Base-by-base conservation (phyloP, 2,888 invertebrate species). In the Standfussiana lucernea region DNA sequence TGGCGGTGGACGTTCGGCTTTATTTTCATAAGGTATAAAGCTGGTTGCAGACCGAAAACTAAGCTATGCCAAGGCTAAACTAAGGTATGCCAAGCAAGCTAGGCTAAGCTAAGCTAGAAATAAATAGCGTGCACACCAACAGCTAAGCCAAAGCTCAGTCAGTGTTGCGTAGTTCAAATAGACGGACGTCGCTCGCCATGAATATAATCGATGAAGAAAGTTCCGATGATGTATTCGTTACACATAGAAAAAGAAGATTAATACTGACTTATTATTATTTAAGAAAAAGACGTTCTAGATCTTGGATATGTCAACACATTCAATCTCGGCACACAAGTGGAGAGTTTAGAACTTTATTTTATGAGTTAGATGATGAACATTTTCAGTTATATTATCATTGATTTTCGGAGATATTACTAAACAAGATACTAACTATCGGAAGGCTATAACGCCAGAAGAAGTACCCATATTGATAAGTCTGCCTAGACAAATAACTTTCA, bases 401-500 rank as follows among this genome's bases (percentile, higher is more conserved):
- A 40, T 64, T 64, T 42, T 64, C n/a, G 40, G 40, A 42, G 64
- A 42, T 64, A 64, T 64, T 59, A 59, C 32, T 59, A 59, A 59
- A 64, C 40, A 64, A 64, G 40, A 64, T 64, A 64, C 64, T 64
- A 64, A 59, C 32, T 59, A 21, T 59, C 59, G 59, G 32, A 83
- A 59, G 59, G 53, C 53, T 53, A 53, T n/a, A 53, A 28, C 56
- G 15, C 79, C 28, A 28, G 56, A 56, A 56, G 56, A 56, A 62
- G 73, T 82, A 76, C 67, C 71, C 76, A 74, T 77, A 79, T 77
- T 78, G 69, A 47, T 75, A 78, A 69, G 73, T 61, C 76, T 76
- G 70, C 64, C 76, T 67, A 71, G 78, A 82, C 72, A 74, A 80
- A 75, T 77, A 70, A 70, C 56, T 72, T 83, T 80, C 77, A 66